A percentile compares a stretch with the other conserved stretches of the same genome.
These are phyloP conservation scores for Lithophane ornitopus DNA, from an alignment of 2,888 invertebrate species.

Conservation along the genomic window DNA sequence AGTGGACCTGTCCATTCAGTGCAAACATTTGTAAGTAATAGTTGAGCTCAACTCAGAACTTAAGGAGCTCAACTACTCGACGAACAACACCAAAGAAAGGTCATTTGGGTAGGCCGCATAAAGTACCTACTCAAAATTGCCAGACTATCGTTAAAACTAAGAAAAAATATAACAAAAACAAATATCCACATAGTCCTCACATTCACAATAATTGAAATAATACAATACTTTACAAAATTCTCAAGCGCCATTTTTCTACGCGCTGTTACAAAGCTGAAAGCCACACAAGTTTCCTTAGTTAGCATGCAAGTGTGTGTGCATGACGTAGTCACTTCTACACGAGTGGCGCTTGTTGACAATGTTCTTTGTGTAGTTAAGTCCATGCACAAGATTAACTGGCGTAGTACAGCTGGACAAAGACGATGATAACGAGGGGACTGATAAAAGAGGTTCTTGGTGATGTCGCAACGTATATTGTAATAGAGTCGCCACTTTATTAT, in stretches of 20 bases:
- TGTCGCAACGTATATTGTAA: background rate
- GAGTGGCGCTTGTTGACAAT: slow-evolving; percentile 30
- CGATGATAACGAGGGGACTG: background rate
- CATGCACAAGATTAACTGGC: slow-evolving; percentile 11
- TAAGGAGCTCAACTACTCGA: no score
- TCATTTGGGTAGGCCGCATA: no score
- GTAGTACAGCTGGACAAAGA: slow-evolving; percentile 9
- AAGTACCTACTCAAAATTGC: no score
- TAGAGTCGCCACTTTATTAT: no score
- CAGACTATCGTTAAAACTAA: no score
- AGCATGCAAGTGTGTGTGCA: slow-evolving; percentile 6
- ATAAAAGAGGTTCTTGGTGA: background rate
- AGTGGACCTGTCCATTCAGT: no score
- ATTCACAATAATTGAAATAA: no score
- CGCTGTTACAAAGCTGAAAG: slow-evolving; percentile 29
- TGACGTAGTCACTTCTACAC: slow-evolving; percentile 25
- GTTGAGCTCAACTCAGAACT: no score
- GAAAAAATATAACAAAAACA: no score
- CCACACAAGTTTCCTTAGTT: slow-evolving; percentile 17
- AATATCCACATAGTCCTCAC: no score
- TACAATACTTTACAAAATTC: background rate
- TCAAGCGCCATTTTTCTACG: background rate
- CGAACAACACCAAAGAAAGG: no score
- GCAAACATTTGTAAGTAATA: no score
- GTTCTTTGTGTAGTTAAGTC: slow-evolving; percentile 27